Base-by-base conservation (phyloP, 2,888 invertebrate genomes). In the Lepeophtheirus nordmannii region DNA sequence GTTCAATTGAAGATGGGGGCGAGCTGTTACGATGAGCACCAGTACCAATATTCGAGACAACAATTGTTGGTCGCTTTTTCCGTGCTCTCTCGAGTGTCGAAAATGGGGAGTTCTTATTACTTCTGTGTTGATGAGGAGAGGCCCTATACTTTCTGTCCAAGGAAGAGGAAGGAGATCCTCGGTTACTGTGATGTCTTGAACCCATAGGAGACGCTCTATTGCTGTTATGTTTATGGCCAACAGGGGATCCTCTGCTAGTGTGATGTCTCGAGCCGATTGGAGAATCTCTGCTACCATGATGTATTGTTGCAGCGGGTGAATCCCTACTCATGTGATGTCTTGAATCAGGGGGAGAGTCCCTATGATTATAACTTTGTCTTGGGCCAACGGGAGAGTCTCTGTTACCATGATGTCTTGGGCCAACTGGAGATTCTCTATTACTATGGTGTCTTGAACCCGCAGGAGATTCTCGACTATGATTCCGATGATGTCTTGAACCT, bases 181-280 rank as follows among this genome's bases (percentile, higher is more conserved):
- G 53, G 17, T 46, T 14, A 17, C 53, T 46, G 53, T 17, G 14
- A 17, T 46, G 53, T n/a, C n/a, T 14, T n/a, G 53, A 17, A 30
- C 30, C 30, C 30, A 30, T 30, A 30, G 30, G 30, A 30, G 30
- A 30, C 30, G 30, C 30, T 30, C 30, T 30, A 30, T 30, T 30
- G 30, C 30, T 30, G 8, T 46, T 2, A 8, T n/a, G 14, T 46
- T 17, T 14, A 17, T n/a, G 5, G 14, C n/a, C n/a, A 46, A 46
- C 17, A 1, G 53, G 53, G 2, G 53, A 46, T n/a, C n/a, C 53
- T 17, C 53, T 46, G 53, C 8, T 46, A 8, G 3, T 46, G 17
- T 46, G 53, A 17, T 46, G 53, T 46, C 53, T 46, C n/a, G 53
- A 46, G 53, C 53, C 53, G 2, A 14, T 46, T 46, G 53, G 53